phyloP scores from a whole-genome alignment of 2,888 invertebrate genomes.

The Hemithea aestivaria region DNA sequence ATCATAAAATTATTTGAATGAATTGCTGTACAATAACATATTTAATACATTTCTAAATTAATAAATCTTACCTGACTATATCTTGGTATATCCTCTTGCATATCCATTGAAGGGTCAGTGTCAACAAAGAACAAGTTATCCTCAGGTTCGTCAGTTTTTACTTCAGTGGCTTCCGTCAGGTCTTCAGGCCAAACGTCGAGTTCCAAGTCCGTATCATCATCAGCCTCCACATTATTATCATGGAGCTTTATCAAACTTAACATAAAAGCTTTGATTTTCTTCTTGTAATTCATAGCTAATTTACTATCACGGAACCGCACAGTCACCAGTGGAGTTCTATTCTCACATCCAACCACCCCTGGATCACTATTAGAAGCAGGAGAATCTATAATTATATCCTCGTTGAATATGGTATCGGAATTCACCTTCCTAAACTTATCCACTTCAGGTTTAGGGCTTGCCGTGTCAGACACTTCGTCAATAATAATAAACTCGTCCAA shows the following conservation, averaged over 20 bases:
- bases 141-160: conserved; percentile 29
- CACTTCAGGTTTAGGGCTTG: conserved; percentile 25
- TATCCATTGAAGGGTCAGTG: conserved; percentile 50
- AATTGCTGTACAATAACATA: too few species aligned
- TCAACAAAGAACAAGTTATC: conserved; percentile 66
- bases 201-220: conserved; percentile 60
- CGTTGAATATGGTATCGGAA: conserved; percentile 46
- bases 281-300: conserved; percentile 64
- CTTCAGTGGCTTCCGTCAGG: conserved; percentile 32
- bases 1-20: too few species aligned
- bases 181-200: conserved; percentile 67
- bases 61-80: conserved; percentile 53
- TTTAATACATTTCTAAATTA: too few species aligned
- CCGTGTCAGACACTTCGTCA: conserved; percentile 26
- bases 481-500: conserved; percentile 29
- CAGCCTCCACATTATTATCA: conserved; percentile 40
- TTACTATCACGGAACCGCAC: conserved; percentile 67
- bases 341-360: conserved; percentile 60
- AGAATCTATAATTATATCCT: conserved; percentile 60
- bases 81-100: conserved; percentile 45
- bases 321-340: conserved; percentile 60
- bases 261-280: conserved; percentile 68
- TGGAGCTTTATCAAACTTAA: conserved; percentile 58
- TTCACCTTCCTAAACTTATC: conserved; percentile 32
- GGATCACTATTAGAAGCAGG: conserved; percentile 54